Conservation (phyloP, 1,140 invertebrate genomes). For the Carcinoscorpius rotundicauda region DNA sequence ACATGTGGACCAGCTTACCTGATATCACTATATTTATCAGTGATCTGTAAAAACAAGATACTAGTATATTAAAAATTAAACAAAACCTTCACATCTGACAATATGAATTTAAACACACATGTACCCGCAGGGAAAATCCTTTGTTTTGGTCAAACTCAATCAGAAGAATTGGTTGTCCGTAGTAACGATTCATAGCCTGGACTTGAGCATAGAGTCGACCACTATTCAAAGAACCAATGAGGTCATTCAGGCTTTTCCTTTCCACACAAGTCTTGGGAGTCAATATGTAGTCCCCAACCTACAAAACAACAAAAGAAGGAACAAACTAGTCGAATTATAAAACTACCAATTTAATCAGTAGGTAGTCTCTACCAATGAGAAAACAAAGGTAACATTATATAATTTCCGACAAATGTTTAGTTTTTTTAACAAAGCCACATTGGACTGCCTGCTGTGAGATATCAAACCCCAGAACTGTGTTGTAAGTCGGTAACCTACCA, state of each 20-base stretch:
- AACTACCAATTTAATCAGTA: conserved; percentile 12
- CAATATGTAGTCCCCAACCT: conserved; percentile 91
- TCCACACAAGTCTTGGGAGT: conserved; percentile 94
- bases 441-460: no score
- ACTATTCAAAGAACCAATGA: conserved; percentile 88
- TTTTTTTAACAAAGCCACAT: no score
- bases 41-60: no score
- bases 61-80: no score
- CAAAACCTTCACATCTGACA: no score
- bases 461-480: no score
- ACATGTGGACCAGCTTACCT: no score
- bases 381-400: background rate
- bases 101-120: no score
- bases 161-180: conserved; percentile 76
- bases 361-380: background rate
- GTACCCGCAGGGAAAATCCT: conserved; percentile 36
- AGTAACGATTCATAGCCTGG: conserved; percentile 74
- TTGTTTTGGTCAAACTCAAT: conserved; percentile 73
- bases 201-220: conserved; percentile 93
- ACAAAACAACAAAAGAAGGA: conserved; percentile 32
- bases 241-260: conserved; percentile 91
- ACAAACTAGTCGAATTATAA: conserved; percentile 14
- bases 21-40: no score
- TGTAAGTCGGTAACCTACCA: no score
- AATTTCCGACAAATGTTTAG: no score